phyloP scores from a whole-genome alignment of 2,888 invertebrate genomes.

The Cinara cedri region DNA sequence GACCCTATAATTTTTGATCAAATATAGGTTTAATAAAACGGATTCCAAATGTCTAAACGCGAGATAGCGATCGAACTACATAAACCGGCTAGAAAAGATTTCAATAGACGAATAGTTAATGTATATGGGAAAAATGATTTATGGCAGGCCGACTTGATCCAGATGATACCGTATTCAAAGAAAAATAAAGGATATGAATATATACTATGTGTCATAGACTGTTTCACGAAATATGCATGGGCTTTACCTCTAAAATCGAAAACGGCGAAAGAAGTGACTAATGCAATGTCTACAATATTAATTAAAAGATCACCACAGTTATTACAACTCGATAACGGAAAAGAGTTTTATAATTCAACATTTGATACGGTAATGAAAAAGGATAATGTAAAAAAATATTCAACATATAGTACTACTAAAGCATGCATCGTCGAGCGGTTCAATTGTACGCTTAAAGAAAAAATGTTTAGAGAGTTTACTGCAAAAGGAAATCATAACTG shows the following conservation, averaged over 20 bases:
- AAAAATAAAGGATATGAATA: slow-evolving; percentile 60
- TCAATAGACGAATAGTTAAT: slow-evolving; percentile 59
- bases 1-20: too few species aligned
- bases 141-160: slow-evolving; percentile 64
- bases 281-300: slow-evolving; percentile 21
- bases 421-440: background rate
- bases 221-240: slow-evolving; percentile 30
- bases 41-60: background rate
- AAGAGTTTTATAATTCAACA: slow-evolving; percentile 59
- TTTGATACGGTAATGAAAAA: slow-evolving; percentile 53
- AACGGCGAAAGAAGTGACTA: background rate
- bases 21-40: background rate
- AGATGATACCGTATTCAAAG: slow-evolving; percentile 61
- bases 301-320: slow-evolving; percentile 21
- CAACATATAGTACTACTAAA: slow-evolving; percentile 29
- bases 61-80: background rate
- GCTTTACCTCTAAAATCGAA: slow-evolving; percentile 3
- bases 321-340: slow-evolving; percentile 59
- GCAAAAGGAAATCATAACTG: slow-evolving; percentile 58
- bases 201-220: slow-evolving; percentile 21
- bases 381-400: slow-evolving; percentile 48
- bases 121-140: slow-evolving; percentile 63
- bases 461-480: slow-evolving; percentile 58
- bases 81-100: slow-evolving; percentile 7
- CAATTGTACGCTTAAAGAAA: slow-evolving; percentile 8